phyloP scores from a whole-genome alignment of 2,113 vertebrate species.

The Notiomystis cincta region DNA sequence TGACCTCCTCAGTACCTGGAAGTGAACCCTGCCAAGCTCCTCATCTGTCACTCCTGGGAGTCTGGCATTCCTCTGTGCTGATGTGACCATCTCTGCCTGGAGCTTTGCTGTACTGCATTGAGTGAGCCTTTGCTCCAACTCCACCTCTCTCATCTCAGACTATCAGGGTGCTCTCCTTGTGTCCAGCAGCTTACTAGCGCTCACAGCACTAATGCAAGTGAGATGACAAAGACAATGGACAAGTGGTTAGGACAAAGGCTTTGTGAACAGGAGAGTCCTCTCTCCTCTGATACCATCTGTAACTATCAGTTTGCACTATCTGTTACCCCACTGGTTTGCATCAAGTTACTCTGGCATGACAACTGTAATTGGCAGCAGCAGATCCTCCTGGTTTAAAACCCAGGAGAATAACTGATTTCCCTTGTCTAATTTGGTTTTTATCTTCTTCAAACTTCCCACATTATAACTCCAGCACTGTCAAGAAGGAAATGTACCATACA shows the following conservation, averaged over 20 bases:
- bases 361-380: accelerated
- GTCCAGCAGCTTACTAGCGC: neutral
- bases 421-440: neutral
- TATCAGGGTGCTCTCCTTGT: too few relatives aligned
- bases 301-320: neutral
- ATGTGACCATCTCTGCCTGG: accelerated
- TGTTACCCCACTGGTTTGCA: neutral
- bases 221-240: neutral
- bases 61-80: neutral
- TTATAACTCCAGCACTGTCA: neutral
- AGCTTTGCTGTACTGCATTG: neutral
- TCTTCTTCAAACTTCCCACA: neutral
- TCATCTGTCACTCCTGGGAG: neutral
- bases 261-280: neutral
- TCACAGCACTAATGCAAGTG: neutral
- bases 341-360: neutral
- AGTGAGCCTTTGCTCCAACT: neutral
- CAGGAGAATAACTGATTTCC: neutral
- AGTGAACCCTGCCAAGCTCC: neutral
- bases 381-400: neutral
- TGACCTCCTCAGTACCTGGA: neutral
- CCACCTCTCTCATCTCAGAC: neutral
- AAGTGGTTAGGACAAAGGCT: neutral
- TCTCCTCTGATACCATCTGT: neutral
- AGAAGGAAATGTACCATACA: neutral